phyloP scores from a whole-genome alignment of 1,140 invertebrate genomes.

The roundworm (Caenorhabditis elegans) region DNA sequence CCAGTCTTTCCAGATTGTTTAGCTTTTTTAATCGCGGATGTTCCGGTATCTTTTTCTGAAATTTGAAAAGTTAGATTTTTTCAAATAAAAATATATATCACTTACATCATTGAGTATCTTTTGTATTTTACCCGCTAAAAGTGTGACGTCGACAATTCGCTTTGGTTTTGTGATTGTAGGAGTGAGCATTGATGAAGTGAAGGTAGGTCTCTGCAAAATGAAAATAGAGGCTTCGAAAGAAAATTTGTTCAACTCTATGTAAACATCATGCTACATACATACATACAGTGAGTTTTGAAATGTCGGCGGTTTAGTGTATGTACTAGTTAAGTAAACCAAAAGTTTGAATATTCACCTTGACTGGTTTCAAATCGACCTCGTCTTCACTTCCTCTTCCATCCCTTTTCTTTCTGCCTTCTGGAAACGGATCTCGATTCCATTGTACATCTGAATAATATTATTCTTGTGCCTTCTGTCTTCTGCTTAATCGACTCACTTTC shows the following conservation, averaged over 20 bases:
- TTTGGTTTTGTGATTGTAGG: background rate
- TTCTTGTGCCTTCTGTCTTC: background rate
- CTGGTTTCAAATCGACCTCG: background rate
- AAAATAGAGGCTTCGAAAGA: too few species aligned
- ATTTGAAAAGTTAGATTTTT: background rate
- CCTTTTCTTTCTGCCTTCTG: background rate
- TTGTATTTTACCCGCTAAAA: background rate
- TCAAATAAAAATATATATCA: too few species aligned
- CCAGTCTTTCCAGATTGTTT: background rate
- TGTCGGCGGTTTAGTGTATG: too few species aligned
- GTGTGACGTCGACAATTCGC: background rate
- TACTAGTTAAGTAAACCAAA: too few species aligned
- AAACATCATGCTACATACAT: too few species aligned
- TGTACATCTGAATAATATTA: background rate
- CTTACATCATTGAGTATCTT: constrained; percentile 1
- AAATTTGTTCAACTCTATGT: too few species aligned
- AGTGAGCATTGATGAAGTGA: background rate
- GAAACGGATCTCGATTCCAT: constrained; percentile 18
- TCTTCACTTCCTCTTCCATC: background rate
- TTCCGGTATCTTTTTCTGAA: background rate
- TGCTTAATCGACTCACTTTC: background rate
- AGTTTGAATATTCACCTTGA: too few species aligned
- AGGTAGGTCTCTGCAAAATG: background rate
- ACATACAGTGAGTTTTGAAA: too few species aligned
- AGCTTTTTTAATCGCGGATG: background rate